Evolutionary conservation across 2,888 invertebrate species (phyloP).

Genomic region (Nowickia ferox): DNA sequence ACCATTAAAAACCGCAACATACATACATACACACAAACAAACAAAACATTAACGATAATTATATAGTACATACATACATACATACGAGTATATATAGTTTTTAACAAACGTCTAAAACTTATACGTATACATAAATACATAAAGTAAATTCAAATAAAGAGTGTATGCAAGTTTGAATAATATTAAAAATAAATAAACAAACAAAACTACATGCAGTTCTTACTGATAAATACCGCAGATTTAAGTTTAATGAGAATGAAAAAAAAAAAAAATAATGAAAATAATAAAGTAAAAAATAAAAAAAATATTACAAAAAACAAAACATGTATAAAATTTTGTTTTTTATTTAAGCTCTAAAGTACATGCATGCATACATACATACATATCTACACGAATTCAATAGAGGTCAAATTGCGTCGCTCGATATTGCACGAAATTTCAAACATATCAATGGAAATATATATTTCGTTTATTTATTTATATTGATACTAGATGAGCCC

Average conservation of each 20-base stretch:
- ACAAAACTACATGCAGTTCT: slow-evolving; percentile 53
- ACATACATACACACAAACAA: slow-evolving; percentile 29
- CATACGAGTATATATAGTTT: slow-evolving; percentile 49
- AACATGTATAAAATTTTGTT: slow-evolving; percentile 15
- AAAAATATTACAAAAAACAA: slow-evolving; percentile 48
- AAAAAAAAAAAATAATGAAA: slow-evolving; percentile 54
- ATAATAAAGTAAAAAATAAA: slow-evolving; percentile 49
- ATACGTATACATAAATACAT: slow-evolving; percentile 21
- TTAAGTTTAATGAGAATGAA: slow-evolving; percentile 53
- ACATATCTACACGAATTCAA: not conserved
- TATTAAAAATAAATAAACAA: slow-evolving; percentile 38
- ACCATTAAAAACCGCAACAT: slow-evolving; percentile 27
- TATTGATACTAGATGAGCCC: too few species aligned
- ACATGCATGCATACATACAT: not conserved
- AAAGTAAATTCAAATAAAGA: slow-evolving; percentile 49
- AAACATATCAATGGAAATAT: too few species aligned
- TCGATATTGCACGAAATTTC: too few species aligned
- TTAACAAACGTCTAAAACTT: slow-evolving; percentile 50
- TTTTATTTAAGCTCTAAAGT: slow-evolving; percentile 15
- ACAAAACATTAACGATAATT: slow-evolving; percentile 41
- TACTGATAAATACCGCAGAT: slow-evolving; percentile 53
- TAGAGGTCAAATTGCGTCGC: too few species aligned
- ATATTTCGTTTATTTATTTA: too few species aligned
- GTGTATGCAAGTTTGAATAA: slow-evolving; percentile 44
- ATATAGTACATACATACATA: not conserved